A percentile compares a stretch with the other conserved stretches of the same genome.
These are phyloP conservation scores for Cladopsammia gracilis DNA, from an alignment of 64 coral and sea anemone species.

Conservation along the genomic window DNA sequence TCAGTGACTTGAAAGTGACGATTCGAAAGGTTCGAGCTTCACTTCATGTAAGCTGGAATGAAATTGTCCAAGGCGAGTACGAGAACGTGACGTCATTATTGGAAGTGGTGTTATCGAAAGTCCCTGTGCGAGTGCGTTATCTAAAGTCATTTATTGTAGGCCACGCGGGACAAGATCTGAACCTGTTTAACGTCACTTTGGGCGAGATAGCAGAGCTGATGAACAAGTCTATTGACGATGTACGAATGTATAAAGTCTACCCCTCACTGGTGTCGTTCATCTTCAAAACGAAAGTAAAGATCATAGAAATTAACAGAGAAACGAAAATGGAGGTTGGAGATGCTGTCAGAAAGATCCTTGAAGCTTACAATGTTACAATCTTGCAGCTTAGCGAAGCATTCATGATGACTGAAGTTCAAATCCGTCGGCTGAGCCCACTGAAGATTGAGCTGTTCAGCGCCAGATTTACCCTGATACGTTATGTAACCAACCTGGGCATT, in stretches of 20 bases:
- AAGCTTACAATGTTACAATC: conserved; percentile 3
- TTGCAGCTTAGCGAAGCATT: neutral
- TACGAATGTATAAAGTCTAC: conserved; percentile 5
- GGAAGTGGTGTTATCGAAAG: neutral
- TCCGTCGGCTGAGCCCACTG: neutral
- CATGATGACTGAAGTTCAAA: neutral
- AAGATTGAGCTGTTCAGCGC: neutral
- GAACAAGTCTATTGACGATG: neutral
- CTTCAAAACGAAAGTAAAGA: neutral
- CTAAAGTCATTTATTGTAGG: neutral
- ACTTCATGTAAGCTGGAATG: neutral
- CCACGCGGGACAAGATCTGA: neutral
- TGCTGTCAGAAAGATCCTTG: neutral
- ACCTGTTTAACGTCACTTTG: conserved; percentile 4
- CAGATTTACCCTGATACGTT: conserved; percentile 35
- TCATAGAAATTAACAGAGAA: neutral
- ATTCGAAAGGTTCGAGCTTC: neutral
- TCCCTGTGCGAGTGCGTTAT: neutral
- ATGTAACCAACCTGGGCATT: neutral
- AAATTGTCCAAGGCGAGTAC: neutral
- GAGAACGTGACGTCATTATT: conserved; percentile 13
- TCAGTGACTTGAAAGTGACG: neutral
- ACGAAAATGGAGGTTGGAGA: neutral
- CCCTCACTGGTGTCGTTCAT: conserved; percentile 5
- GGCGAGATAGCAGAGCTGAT: neutral